Base-by-base conservation (phyloP, 2,113 vertebrate species). In the Gorsachius goisagi region DNA sequence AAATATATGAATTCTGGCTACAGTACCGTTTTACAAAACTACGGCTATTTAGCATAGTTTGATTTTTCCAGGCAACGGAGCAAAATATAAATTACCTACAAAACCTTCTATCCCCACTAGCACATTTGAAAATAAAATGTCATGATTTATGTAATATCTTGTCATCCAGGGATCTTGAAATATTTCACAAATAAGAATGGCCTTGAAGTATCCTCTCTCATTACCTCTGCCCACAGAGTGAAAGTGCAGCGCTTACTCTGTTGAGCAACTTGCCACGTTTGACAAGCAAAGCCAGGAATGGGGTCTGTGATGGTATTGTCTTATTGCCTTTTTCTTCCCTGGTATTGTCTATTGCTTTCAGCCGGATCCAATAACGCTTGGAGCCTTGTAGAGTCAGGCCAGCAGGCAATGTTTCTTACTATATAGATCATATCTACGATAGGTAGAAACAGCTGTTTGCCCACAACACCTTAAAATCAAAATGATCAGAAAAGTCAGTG, bases 41-140 rank as follows among this genome's bases (percentile, higher is more conserved):
- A 60, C 77, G 88, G 49, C 68, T 62, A 60, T 84, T 86, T 83
- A 92, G 60, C 47, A 59, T 27, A 72, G 73, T 84, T 78, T n/a
- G 35, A 80, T 80, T 96, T 97, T 89, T 85, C 80, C 66, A 93
- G 66, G 35, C 56, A 78, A 55, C 16, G 21, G 55, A 94, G 62
- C 8, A 89, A 94, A 77, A 93, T 85, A 90, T 81, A 95, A 96
- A 92, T 87, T 90, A 68, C n/a, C 35, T 63, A 83, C 16, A 81
- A 85, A 81, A 49, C 15, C 76, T 94, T 71, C 45, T 78, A 79
- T 89, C 83, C 96, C 88, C 96, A 5, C 78, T 92, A 95, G 71
- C 79, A 86, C 37, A 95, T 93, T 82, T 85, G 58, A 94, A 95
- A 97, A 94, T 76, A 87, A 94, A 97, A 94, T 95, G 85, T 50